phyloP scores from a whole-genome alignment of 2,797 vertebrate genomes.

The Chelonia mydas region DNA sequence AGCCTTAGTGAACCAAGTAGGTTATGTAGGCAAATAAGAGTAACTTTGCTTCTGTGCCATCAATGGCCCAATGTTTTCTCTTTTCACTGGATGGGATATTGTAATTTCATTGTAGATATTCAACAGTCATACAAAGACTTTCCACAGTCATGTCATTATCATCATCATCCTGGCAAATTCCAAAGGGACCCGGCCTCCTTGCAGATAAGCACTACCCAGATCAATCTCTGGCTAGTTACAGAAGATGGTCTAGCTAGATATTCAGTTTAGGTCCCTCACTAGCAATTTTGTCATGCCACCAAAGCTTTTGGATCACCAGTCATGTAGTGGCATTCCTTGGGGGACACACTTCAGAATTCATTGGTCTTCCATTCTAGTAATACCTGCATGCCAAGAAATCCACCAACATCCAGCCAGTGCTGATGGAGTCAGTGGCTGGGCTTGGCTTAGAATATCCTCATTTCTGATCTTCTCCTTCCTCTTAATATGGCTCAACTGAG shows the following conservation, averaged over 20 bases:
- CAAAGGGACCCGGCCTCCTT: background rate
- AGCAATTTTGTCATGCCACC: background rate
- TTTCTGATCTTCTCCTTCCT: background rate
- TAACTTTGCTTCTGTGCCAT: background rate
- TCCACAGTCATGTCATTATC: conserved; percentile 26
- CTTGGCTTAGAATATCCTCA: background rate
- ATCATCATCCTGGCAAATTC: background rate
- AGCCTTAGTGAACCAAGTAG: conserved; percentile 11
- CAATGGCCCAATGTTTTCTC: conserved; percentile 26
- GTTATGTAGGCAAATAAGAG: background rate
- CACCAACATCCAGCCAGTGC: background rate
- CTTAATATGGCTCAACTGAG: background rate
- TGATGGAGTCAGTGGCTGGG: background rate
- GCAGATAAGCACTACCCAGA: background rate
- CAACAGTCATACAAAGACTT: conserved; percentile 26
- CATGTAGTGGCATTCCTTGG: background rate
- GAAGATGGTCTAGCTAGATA: background rate
- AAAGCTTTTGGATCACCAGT: background rate
- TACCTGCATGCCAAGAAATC: background rate
- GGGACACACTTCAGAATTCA: background rate
- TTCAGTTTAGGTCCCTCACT: background rate
- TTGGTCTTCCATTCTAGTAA: background rate
- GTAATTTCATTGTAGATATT: conserved; percentile 31
- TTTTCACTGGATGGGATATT: conserved; percentile 44
- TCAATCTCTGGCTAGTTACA: background rate